Evolutionary conservation across 2,888 invertebrate species (phyloP).

Genomic region (Polyploca ridens): DNA sequence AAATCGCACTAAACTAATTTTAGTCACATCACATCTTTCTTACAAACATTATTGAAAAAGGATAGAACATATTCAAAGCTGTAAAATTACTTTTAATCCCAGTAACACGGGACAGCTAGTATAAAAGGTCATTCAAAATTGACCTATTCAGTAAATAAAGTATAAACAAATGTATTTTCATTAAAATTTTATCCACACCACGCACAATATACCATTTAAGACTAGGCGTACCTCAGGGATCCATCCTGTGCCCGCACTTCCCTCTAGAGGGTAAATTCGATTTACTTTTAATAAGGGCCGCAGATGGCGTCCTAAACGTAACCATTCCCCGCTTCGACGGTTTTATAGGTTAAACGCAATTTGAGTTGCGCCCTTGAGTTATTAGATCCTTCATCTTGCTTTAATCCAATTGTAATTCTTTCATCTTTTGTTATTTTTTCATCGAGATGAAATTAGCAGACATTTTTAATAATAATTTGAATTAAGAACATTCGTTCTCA

Average conservation of each 20-base stretch:
- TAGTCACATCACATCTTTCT: no score
- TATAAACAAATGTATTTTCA: slow-evolving; percentile 4
- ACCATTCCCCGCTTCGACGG: slow-evolving; percentile 21
- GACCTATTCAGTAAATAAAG: not conserved
- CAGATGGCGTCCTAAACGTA: slow-evolving; percentile 39
- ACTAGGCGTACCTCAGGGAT: slow-evolving; percentile 11
- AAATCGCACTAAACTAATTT: no score
- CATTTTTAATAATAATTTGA: no score
- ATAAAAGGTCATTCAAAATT: no score
- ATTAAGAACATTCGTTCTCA: not conserved
- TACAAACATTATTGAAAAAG: no score
- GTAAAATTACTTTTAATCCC: no score
- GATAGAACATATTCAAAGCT: no score
- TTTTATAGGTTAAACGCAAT: slow-evolving; percentile 17
- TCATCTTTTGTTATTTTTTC: no score
- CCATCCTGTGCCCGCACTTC: slow-evolving; percentile 14
- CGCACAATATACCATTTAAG: not conserved
- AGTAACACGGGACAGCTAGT: no score
- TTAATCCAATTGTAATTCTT: not conserved
- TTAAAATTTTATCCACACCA: not conserved
- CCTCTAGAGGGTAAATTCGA: slow-evolving; percentile 39
- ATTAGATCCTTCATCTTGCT: slow-evolving; percentile 16
- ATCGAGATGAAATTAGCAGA: no score
- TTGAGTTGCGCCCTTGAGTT: slow-evolving; percentile 18
- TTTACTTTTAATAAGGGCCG: slow-evolving; percentile 49